These are phyloP conservation scores for Poeciliopsis infans DNA, from an alignment of 2,797 vertebrate species.

Conservation along the genomic window DNA sequence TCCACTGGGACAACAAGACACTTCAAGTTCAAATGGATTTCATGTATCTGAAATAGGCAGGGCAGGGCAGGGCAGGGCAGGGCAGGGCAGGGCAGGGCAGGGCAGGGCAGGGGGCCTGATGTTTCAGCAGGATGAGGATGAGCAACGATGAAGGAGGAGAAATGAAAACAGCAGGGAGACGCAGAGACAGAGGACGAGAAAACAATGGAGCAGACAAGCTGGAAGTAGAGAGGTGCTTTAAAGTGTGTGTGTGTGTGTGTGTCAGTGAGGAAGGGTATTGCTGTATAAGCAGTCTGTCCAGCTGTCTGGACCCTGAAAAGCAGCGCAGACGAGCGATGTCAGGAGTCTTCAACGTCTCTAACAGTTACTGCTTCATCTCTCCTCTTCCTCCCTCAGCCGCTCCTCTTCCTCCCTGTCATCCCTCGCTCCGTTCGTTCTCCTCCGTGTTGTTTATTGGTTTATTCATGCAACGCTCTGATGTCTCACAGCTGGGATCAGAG, in stretches of 20 bases:
- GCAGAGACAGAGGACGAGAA: slow-evolving; percentile 11
- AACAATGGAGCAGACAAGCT: slow-evolving; percentile 43
- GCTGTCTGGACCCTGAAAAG: slow-evolving; percentile 68
- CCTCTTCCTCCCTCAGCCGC: slow-evolving; percentile 4
- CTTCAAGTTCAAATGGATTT: too few species aligned
- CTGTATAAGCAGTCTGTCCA: slow-evolving; percentile 79
- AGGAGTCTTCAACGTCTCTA: slow-evolving; percentile 57
- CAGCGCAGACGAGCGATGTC: slow-evolving; percentile 62
- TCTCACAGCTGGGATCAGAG: slow-evolving; percentile 53
- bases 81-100: too few species aligned
- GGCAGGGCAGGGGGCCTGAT: too few species aligned
- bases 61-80: too few species aligned
- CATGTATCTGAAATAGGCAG: too few species aligned
- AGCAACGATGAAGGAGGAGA: slow-evolving; percentile 16
- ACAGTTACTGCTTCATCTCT: slow-evolving; percentile 29
- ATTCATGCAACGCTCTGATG: slow-evolving; percentile 57
- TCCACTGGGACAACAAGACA: too few species aligned
- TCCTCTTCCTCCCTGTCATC: slow-evolving; percentile 4
- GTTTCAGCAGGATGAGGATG: slow-evolving; percentile 8
- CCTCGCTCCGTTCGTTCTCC: not conserved
- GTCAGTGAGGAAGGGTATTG: slow-evolving; percentile 77
- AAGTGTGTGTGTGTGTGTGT: slow-evolving; percentile 33
- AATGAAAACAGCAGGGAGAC: not conserved
- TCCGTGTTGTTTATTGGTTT: slow-evolving; percentile 53
- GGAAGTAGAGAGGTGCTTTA: slow-evolving; percentile 54